Conservation (phyloP, 2,888 invertebrate species). For the Tinea semifulvella region DNA sequence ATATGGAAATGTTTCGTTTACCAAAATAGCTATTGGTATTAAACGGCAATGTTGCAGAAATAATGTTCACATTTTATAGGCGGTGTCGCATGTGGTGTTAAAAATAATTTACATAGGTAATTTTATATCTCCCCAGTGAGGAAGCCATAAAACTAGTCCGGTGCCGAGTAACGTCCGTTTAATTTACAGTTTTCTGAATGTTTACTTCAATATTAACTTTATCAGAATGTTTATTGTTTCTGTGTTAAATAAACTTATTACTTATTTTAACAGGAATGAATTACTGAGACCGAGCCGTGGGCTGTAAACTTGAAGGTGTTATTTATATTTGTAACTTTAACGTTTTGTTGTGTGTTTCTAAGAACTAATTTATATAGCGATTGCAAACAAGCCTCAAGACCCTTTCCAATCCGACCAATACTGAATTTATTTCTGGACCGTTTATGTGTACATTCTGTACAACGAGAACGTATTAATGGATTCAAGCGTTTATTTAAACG, state of each 20-base stretch:
- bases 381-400: constrained; percentile 9
- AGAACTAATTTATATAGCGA: constrained; percentile 8
- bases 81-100: neutral
- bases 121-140: neutral
- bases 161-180: neutral
- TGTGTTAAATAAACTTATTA: neutral
- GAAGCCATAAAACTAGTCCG: constrained; percentile 1
- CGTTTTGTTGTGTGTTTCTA: neutral
- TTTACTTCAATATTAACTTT: no score
- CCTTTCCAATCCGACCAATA: constrained; percentile 10
- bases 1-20: no score
- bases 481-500: constrained; percentile 57
- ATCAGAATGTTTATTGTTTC: neutral
- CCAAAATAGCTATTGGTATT: neutral
- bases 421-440: constrained; percentile 46
- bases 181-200: neutral
- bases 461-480: constrained; percentile 49
- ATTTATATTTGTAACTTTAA: constrained; percentile 2
- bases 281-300: no score
- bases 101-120: constrained; percentile 4
- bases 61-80: neutral
- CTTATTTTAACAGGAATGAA: no score
- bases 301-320: neutral
- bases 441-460: constrained; percentile 33
- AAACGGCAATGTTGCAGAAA: neutral